A percentile compares a stretch with the other conserved stretches of the same genome.
Evolutionary conservation across 1,140 invertebrate species (phyloP).

Genomic region (Drosophila malerkotliana): DNA sequence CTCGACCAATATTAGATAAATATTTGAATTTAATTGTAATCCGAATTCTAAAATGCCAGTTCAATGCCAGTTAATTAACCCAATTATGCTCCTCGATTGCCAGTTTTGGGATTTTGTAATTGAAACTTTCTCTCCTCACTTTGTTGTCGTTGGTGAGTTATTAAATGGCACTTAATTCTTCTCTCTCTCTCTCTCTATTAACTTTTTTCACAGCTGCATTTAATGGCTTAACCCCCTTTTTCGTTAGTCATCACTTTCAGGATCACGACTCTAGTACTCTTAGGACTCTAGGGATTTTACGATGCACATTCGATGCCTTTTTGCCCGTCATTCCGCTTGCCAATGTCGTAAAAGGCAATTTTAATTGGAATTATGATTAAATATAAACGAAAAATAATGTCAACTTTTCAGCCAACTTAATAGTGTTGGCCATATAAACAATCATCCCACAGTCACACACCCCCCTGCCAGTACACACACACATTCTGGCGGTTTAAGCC

Average conservation of each 20-base stretch:
- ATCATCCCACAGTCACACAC: constrained; percentile 11
- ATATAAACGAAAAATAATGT: constrained; percentile 67
- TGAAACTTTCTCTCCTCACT: background rate
- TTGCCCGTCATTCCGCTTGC: background rate
- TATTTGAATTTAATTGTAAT: background rate
- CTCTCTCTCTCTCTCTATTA: background rate
- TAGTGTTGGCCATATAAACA: constrained; percentile 51
- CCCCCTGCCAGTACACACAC: constrained; percentile 3
- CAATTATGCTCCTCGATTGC: background rate
- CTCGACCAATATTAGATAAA: background rate
- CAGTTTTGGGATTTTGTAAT: background rate
- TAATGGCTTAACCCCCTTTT: constrained; percentile 17
- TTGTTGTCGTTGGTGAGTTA: background rate
- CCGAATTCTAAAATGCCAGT: background rate
- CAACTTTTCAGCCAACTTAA: constrained; percentile 64
- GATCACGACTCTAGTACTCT: background rate
- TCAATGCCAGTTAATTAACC: background rate
- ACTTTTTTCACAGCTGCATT: constrained; percentile 30
- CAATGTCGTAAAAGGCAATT: constrained; percentile 43
- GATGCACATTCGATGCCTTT: constrained; percentile 24
- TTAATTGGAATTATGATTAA: constrained; percentile 69
- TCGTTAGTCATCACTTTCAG: constrained; percentile 24
- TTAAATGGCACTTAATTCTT: constrained; percentile 11
- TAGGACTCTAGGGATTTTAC: constrained; percentile 15
- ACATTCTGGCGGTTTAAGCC: constrained; percentile 42